Evolutionary conservation across 2,113 vertebrate genomes (phyloP).

Genomic region (Sceloporus undulatus): DNA sequence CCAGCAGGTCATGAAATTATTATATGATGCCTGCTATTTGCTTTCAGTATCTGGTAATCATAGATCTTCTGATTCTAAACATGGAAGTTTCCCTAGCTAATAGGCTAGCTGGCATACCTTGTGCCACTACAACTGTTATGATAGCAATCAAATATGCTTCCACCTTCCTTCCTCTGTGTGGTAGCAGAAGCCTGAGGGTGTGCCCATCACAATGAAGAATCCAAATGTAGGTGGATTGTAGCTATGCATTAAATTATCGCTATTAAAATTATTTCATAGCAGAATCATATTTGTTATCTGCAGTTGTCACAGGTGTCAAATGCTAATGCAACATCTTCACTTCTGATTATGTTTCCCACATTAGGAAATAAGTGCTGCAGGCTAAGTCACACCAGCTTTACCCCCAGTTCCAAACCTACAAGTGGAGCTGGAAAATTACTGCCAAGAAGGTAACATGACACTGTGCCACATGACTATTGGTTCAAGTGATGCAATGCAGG

Average conservation of each 20-base stretch:
- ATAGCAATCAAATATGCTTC: background rate
- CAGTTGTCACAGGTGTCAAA: background rate
- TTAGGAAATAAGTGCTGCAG: background rate
- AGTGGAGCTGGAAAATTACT: constrained; percentile 11
- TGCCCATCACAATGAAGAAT: background rate
- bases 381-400: background rate
- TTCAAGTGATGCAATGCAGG: background rate
- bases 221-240: background rate
- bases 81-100: background rate
- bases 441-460: no score
- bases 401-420: background rate
- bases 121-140: background rate
- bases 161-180: background rate
- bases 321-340: background rate
- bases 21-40: background rate
- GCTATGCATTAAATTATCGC: background rate
- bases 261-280: background rate
- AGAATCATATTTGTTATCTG: background rate
- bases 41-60: background rate
- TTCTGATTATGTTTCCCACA: background rate
- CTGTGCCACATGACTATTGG: background rate
- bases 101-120: background rate
- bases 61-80: background rate
- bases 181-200: background rate
- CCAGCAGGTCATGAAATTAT: background rate